Evolutionary conservation across 2,888 invertebrate genomes (phyloP), one percentile per base, ranked within the genome.

Genomic region (Salticus scenicus): DNA sequence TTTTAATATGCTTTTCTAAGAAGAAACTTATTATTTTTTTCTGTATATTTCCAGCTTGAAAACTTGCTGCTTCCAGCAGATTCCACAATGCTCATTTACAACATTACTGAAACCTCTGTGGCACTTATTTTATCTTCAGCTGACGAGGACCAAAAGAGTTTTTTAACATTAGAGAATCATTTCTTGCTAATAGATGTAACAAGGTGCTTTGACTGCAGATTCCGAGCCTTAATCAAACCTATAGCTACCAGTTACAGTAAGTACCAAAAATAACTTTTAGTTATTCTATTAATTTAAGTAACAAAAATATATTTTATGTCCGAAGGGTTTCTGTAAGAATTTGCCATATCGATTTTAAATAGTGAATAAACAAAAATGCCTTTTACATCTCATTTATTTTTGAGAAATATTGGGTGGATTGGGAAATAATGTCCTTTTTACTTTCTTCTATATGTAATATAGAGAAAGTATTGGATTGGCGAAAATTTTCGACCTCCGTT

Each of bases 201-300:
- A 47, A 66, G 76, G 76, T 83, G 76, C 82, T 76, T 37, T 37
- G 51, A 75, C 51, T 83, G 82, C 57, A 71, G 66, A 76, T 83
- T 83, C 74, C 71, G 33, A 47, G 33, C 74, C 31, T 20, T 71
- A 17, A 66, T 83, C 41, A 76, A 76, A 37, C 75, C 37, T 30
- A 30, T 83, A 24, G 64, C 76, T 41, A 64, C 71, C 37, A 77
- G 75, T 51, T 83, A 83, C 30, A 76, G 82, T 83, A 51, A 72
- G 82, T 51, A 12, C 0, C 37, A 37, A 10, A 10, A 10, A 4
- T n/a, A n/a, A n/a, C n/a, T n/a, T n/a, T n/a, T n/a, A n/a, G n/a
- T n/a, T n/a, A n/a, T n/a, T n/a, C n/a, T n/a, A n/a, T n/a, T n/a
- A n/a, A n/a, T n/a, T n/a, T n/a, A n/a, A n/a, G n/a, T n/a, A n/a